Conservation (phyloP, 2,888 invertebrate species). For the Brachypalpus laphriformis region DNA sequence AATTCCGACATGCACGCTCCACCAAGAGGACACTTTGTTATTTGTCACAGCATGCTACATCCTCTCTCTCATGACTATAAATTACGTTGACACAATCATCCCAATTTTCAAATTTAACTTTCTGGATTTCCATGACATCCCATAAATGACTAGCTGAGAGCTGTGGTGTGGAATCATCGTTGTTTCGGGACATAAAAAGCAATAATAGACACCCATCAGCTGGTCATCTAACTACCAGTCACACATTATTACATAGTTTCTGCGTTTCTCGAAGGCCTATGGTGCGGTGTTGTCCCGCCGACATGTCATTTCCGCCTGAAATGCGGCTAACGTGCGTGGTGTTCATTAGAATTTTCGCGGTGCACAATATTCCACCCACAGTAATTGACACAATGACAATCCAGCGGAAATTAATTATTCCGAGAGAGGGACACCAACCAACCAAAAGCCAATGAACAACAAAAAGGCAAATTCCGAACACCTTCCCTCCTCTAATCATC, state of each 20-base stretch:
- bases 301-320: conserved; percentile 67
- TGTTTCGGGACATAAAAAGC: conserved; percentile 27
- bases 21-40: background rate
- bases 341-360: conserved; percentile 68
- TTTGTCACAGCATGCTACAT: conserved; percentile 31
- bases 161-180: conserved; percentile 6
- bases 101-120: conserved; percentile 67
- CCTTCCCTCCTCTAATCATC: conserved; percentile 10
- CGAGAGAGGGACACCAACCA: conserved; percentile 34
- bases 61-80: conserved; percentile 47
- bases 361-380: conserved; percentile 52
- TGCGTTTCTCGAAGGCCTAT: conserved; percentile 18
- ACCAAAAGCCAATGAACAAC: conserved; percentile 40
- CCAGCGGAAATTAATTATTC: conserved; percentile 69
- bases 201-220: conserved; percentile 59
- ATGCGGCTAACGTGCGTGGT: conserved; percentile 41
- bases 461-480: conserved; percentile 58
- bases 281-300: conserved; percentile 10
- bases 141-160: conserved; percentile 42
- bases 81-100: conserved; percentile 65
- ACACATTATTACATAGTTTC: conserved; percentile 53
- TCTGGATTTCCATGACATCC: conserved; percentile 48
- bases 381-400: conserved; percentile 72
- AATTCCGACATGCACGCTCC: background rate
- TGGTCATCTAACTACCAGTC: conserved; percentile 43